Evolutionary conservation across 2,888 invertebrate genomes (phyloP).

Genomic region (Apomyelois bistriatella): DNA sequence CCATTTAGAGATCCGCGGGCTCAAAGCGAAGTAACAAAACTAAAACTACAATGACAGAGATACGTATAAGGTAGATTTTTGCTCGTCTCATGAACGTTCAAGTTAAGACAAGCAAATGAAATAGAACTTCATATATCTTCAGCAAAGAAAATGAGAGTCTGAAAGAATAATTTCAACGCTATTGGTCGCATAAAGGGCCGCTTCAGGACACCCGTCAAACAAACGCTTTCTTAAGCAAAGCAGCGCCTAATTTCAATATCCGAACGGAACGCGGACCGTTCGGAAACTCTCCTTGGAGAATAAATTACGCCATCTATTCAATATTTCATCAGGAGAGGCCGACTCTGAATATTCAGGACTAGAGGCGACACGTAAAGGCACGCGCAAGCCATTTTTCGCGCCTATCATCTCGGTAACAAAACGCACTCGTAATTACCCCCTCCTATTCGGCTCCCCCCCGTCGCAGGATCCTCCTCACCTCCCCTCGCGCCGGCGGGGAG

Average conservation of each 20-base stretch:
- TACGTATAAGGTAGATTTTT: too few species aligned
- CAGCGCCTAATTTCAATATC: conserved; percentile 79
- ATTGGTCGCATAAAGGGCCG: conserved; percentile 29
- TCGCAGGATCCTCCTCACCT: conserved; percentile 36
- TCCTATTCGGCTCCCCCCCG: conserved; percentile 33
- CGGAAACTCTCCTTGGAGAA: conserved; percentile 73
- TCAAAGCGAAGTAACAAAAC: too few species aligned
- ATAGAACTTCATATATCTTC: conserved; percentile 17
- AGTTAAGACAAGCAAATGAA: neutral
- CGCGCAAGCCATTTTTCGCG: conserved; percentile 80
- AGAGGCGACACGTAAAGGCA: conserved; percentile 78
- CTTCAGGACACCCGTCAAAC: conserved; percentile 61
- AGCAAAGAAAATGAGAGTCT: conserved; percentile 24
- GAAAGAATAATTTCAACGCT: conserved; percentile 31
- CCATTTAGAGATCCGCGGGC: too few species aligned
- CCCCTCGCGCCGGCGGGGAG: conserved; percentile 36
- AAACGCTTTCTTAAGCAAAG: conserved; percentile 74
- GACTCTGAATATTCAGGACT: conserved; percentile 79
- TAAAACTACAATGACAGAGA: too few species aligned
- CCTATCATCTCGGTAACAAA: conserved; percentile 81
- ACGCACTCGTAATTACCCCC: conserved; percentile 80
- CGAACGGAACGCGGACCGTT: conserved; percentile 69
- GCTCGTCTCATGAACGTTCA: too few species aligned
- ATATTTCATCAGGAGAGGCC: conserved; percentile 78
- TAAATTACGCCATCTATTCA: conserved; percentile 78